Percentiles rank a stretch among this genome's conserved stretches.
phyloP scores from a whole-genome alignment of 2,888 invertebrate genomes.

The Synanthedon andrenaeformis region DNA sequence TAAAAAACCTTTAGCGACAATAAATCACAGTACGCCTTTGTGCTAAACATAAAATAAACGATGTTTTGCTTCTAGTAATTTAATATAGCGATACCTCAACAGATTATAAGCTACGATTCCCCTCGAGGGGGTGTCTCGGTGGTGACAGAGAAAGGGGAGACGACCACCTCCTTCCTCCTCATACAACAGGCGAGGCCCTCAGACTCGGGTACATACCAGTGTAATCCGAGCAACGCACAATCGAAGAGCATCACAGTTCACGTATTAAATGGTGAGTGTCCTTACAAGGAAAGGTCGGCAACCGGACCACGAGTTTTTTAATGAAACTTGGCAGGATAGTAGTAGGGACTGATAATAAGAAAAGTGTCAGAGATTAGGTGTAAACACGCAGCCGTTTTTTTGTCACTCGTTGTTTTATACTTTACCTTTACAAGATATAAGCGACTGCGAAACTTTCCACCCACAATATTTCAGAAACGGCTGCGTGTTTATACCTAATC shows the following conservation, averaged over 20 bases:
- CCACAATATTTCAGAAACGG: too few species aligned
- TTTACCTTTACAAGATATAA: background rate
- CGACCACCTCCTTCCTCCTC: slow-evolving; percentile 88
- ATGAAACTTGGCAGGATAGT: too few species aligned
- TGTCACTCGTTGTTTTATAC: too few species aligned
- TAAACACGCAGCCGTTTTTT: too few species aligned
- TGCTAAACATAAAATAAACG: background rate
- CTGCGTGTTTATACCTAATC: too few species aligned
- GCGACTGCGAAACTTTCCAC: too few species aligned
- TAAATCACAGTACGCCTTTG: too few species aligned
- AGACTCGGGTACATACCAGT: slow-evolving; percentile 92
- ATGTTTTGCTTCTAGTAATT: background rate
- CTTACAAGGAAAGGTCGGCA: too few species aligned
- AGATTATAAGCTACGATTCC: slow-evolving; percentile 96
- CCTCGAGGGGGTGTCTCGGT: slow-evolving; percentile 91
- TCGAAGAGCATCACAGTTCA: slow-evolving; percentile 92
- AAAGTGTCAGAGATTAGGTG: too few species aligned
- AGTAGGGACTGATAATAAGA: too few species aligned
- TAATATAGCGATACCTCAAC: slow-evolving; percentile 13
- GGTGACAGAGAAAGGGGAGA: slow-evolving; percentile 91
- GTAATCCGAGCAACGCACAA: slow-evolving; percentile 94
- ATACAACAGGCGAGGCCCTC: slow-evolving; percentile 88
- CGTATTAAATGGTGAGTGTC: slow-evolving; percentile 88
- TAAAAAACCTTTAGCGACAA: too few species aligned
- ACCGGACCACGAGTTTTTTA: too few species aligned